A percentile compares a stretch with the other conserved stretches of the same genome.
These are phyloP conservation scores for Copidosoma aretas DNA, from an alignment of 2,888 invertebrate species.

Conservation along the genomic window DNA sequence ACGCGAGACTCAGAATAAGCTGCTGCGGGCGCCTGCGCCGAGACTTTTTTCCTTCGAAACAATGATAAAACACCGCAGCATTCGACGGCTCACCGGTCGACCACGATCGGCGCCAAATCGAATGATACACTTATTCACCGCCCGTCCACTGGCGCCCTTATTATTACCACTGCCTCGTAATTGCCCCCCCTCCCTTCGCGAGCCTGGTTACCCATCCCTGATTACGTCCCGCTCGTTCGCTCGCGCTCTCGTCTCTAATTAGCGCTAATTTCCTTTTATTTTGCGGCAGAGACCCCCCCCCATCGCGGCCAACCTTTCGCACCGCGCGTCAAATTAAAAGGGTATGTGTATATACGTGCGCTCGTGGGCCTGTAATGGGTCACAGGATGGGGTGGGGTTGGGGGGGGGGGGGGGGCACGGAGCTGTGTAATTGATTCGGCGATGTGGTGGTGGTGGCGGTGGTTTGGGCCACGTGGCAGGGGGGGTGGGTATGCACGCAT, in stretches of 20 bases:
- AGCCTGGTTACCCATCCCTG: neutral
- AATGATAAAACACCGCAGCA: neutral
- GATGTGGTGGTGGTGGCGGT: neutral
- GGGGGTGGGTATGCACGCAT: neutral
- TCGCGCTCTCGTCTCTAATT: constrained; percentile 25
- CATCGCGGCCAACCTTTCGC: neutral
- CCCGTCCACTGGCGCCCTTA: too few relatives aligned
- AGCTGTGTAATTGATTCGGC: constrained; percentile 14
- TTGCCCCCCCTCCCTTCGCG: neutral
- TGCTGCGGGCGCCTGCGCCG: too few relatives aligned
- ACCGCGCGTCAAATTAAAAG: neutral
- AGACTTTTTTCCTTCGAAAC: neutral
- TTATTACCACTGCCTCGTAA: neutral
- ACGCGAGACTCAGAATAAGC: too few relatives aligned
- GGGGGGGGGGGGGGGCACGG: neutral
- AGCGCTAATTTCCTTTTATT: constrained; percentile 31
- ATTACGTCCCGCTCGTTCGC: constrained; percentile 18
- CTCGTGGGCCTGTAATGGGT: neutral
- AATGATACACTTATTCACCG: neutral
- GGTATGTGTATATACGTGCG: neutral
- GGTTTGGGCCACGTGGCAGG: too few relatives aligned
- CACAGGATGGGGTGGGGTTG: neutral
- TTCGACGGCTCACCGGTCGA: neutral
- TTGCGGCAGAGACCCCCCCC: neutral
- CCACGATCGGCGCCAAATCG: too few relatives aligned